Evolutionary conservation across 2,888 invertebrate genomes (phyloP).

Genomic region (Netelia inedita): DNA sequence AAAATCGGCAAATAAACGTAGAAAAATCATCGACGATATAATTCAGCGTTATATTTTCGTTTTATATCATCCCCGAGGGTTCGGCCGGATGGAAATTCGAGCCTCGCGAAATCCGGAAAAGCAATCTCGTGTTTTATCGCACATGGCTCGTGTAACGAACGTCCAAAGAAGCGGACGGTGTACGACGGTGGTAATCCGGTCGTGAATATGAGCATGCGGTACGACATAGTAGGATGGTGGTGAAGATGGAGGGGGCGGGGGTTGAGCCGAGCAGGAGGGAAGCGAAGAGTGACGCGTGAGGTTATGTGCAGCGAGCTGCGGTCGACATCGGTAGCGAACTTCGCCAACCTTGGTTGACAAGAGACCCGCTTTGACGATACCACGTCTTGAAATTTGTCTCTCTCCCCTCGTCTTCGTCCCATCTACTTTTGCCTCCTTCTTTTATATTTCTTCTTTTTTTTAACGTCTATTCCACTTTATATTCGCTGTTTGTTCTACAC

Average conservation of each 20-base stretch:
- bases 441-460: background rate
- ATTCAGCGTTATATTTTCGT: too few species aligned
- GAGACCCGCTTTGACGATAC: background rate
- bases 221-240: constrained; percentile 13
- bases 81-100: background rate
- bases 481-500: constrained; percentile 11
- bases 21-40: too few species aligned
- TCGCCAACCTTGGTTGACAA: background rate
- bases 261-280: background rate
- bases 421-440: background rate
- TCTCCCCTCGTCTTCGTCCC: background rate
- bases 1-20: too few species aligned
- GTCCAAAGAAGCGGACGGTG: constrained; percentile 3
- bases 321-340: background rate
- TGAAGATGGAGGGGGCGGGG: background rate
- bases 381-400: background rate
- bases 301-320: background rate
- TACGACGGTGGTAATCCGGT: background rate
- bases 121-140: background rate
- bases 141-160: background rate
- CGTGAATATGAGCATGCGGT: background rate
- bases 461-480: background rate
- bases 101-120: constrained; percentile 5
- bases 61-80: background rate
- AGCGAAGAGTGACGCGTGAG: background rate